Evolutionary conservation across 1,140 invertebrate genomes (phyloP).

Genomic region (Cydia fagiglandana): DNA sequence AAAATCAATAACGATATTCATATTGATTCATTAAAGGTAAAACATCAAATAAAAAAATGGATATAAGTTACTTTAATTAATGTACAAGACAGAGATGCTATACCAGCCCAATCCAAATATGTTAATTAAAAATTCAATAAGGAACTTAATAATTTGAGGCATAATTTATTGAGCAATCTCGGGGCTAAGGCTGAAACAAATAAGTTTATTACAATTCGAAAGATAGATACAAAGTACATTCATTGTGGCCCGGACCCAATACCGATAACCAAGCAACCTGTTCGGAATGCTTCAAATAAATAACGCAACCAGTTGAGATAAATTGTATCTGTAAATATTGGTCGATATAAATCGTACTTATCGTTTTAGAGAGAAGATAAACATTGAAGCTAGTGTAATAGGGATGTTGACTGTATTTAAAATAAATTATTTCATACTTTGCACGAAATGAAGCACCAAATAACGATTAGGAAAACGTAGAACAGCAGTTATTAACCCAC

Average conservation of each 20-base stretch:
- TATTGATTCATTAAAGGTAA: conserved; percentile 5
- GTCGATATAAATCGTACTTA: conserved; percentile 60
- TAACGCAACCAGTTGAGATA: conserved; percentile 73
- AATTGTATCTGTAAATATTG: conserved; percentile 74
- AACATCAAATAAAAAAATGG: conserved; percentile 4
- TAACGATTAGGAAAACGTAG: too few relatives aligned
- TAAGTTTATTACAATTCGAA: conserved; percentile 65
- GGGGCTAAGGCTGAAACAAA: conserved; percentile 53
- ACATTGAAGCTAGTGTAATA: conserved; percentile 9
- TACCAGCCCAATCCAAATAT: conserved; percentile 27
- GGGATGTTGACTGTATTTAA: too few relatives aligned
- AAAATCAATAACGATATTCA: not conserved
- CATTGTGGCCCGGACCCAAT: conserved; percentile 61
- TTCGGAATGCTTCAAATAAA: conserved; percentile 70
- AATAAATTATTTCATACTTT: too few relatives aligned
- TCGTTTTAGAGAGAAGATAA: conserved; percentile 43
- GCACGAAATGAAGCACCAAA: too few relatives aligned
- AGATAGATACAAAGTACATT: conserved; percentile 72
- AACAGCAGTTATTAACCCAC: too few relatives aligned
- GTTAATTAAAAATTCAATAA: conserved; percentile 43
- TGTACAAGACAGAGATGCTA: not conserved
- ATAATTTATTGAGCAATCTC: conserved; percentile 54
- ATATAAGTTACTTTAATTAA: conserved; percentile 10
- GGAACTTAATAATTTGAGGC: conserved; percentile 43
- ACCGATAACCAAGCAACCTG: conserved; percentile 70